Base-by-base conservation (phyloP, 2,797 vertebrate species). In the Oophaga sylvatica region DNA sequence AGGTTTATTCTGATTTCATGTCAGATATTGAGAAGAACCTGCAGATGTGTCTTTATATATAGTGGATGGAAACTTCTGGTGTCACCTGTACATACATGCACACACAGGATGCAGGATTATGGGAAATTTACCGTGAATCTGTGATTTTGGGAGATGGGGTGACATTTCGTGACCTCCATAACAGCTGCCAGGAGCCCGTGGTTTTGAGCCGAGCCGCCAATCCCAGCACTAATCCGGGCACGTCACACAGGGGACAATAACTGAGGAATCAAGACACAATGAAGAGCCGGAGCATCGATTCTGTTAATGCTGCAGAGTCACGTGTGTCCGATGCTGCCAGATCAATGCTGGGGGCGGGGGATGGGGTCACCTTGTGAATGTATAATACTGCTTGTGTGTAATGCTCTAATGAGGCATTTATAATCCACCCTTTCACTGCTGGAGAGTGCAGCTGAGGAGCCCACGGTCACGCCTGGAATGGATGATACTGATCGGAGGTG, bases 201-300 rank as follows among this genome's bases (percentile, higher is more conserved):
- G 53, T 79, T 5, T 31, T 12, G 70, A 45, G 35, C 70, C 6
- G 62, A 73, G 31, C 70, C 35, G 70, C 45, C 73, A 76, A 76
- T 76, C 73, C 73, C 48, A 53, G 73, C 22, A n/a, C 20, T 76
- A 76, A 76, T 22, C 73, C 76, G 76, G 45, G 48, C 13, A 11
- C 53, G 29, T 26, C 45, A 16, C 56, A 15, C 76, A 31, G 56
- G 56, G 76, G 76, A 76, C 26, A 9, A 79, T 59, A 31, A 79
- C 56, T n/a, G 20, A 59, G 76, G 76, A 79, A 59, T 59, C n/a
- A 79, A 79, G 76, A 60, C 76, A 29, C 26, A 11, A 59, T 7
- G 26, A 79, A 31, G 76, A 79, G 53, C 59, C 76, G 26, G 45
- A 57, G 76, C 76, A 79, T 79, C 76, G 56, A 59, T 79, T 22